Evolutionary conservation across 2,888 invertebrate species (phyloP).

Genomic region (Steinernema scapterisci): DNA sequence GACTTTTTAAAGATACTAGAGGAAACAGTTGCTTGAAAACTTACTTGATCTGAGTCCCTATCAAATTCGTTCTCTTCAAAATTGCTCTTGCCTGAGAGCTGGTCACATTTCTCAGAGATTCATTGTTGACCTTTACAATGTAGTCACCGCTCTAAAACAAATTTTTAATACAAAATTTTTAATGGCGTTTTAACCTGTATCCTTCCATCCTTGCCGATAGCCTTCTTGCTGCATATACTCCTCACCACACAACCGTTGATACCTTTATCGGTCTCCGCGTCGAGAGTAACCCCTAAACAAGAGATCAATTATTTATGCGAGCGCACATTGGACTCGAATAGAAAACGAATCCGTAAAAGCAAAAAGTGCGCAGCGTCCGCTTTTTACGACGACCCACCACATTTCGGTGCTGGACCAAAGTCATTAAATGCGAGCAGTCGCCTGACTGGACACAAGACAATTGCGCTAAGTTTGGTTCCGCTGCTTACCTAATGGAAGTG

Average conservation of each 20-base stretch:
- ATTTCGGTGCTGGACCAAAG: background rate
- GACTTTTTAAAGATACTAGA: too few species aligned
- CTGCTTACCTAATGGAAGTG: constrained; percentile 71
- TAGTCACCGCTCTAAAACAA: constrained; percentile 71
- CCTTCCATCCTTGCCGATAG: constrained; percentile 73
- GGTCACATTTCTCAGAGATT: constrained; percentile 73
- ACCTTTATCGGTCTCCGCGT: constrained; percentile 72
- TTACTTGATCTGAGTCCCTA: constrained; percentile 73
- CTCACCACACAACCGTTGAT: constrained; percentile 73
- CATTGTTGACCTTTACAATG: constrained; percentile 73
- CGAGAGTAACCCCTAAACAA: constrained; percentile 72
- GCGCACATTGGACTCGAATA: background rate
- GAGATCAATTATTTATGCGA: background rate
- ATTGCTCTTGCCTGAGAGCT: constrained; percentile 74
- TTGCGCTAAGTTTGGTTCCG: background rate
- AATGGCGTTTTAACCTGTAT: constrained; percentile 67
- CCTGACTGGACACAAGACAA: background rate
- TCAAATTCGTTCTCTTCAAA: constrained; percentile 72
- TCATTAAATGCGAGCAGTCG: background rate
- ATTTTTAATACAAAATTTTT: constrained; percentile 33
- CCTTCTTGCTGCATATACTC: constrained; percentile 71
- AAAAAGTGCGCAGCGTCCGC: too few species aligned
- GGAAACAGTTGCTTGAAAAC: constrained; percentile 32
- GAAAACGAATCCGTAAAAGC: background rate
- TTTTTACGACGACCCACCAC: too few species aligned